phyloP scores from a whole-genome alignment of 2,797 vertebrate genomes.

The Acanthornis magna region DNA sequence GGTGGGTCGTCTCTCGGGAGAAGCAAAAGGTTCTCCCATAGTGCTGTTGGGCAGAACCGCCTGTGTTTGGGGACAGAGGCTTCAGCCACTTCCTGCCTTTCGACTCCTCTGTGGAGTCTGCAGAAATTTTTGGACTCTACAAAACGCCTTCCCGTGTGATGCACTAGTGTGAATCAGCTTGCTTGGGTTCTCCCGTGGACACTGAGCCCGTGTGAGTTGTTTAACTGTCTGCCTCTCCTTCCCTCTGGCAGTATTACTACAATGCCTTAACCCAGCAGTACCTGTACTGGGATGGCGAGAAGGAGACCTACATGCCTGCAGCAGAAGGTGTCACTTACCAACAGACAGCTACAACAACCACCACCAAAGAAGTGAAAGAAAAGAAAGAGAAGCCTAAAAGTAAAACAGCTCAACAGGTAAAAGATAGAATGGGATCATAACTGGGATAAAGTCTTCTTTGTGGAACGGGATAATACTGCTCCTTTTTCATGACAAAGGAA shows the following conservation, averaged over 20 bases:
- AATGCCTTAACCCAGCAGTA: conserved; percentile 98
- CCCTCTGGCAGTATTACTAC: conserved; percentile 92
- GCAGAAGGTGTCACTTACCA: conserved; percentile 71
- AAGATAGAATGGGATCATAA: background rate
- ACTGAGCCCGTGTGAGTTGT: background rate
- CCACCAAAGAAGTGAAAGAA: conserved; percentile 88
- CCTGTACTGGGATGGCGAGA: conserved; percentile 97
- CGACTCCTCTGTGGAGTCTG: background rate
- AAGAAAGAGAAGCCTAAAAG: conserved; percentile 98
- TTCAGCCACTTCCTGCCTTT: background rate
- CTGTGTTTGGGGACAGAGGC: background rate
- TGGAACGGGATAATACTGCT: background rate
- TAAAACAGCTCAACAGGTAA: conserved; percentile 97
- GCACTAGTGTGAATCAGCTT: background rate
- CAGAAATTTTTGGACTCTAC: background rate
- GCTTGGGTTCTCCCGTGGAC: background rate
- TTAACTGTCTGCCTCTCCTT: background rate
- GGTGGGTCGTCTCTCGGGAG: background rate
- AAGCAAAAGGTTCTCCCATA: background rate
- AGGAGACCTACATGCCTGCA: conserved; percentile 91
- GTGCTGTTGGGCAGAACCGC: background rate
- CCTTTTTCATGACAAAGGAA: background rate
- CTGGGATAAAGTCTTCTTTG: background rate
- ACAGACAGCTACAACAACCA: conserved; percentile 64
- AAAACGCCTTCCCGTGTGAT: background rate